These are phyloP conservation scores for Oryzias celebensis DNA, from an alignment of 2,113 vertebrate species.

Conservation along the genomic window DNA sequence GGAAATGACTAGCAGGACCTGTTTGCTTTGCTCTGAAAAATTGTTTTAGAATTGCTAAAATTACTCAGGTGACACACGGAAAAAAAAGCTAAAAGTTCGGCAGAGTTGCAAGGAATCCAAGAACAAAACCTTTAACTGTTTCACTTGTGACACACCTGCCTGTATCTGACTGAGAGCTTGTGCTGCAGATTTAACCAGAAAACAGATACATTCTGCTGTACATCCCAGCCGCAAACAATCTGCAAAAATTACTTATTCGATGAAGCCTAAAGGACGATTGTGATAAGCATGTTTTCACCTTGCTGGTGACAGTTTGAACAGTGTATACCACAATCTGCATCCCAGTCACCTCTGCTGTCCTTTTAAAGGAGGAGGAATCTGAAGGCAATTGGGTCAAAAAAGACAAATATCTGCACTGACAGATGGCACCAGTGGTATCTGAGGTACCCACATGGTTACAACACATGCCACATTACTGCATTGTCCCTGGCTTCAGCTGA, in stretches of 20 bases:
- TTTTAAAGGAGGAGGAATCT: background rate
- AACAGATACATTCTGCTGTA: constrained; percentile 1
- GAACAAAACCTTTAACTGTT: background rate
- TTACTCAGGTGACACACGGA: too few relatives aligned
- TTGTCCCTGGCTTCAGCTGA: background rate
- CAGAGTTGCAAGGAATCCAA: too few relatives aligned
- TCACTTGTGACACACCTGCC: background rate
- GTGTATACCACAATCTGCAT: background rate
- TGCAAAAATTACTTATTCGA: background rate
- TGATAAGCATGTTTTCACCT: background rate
- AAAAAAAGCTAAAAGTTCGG: too few relatives aligned
- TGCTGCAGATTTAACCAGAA: background rate
- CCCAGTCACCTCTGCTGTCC: background rate
- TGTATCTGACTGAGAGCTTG: background rate
- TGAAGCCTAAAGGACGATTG: background rate
- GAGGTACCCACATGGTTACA: constrained; percentile 14
- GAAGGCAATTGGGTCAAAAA: background rate
- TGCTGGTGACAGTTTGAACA: background rate
- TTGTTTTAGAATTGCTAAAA: too few relatives aligned
- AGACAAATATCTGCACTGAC: constrained; percentile 14
- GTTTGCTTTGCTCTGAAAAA: too few relatives aligned
- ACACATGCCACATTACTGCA: constrained; percentile 14
- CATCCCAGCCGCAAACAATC: background rate
- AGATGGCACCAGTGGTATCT: constrained; percentile 17
- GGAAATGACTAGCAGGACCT: too few relatives aligned